Conservation (phyloP, 2,888 invertebrate genomes). For the Napeogenes inachia region DNA sequence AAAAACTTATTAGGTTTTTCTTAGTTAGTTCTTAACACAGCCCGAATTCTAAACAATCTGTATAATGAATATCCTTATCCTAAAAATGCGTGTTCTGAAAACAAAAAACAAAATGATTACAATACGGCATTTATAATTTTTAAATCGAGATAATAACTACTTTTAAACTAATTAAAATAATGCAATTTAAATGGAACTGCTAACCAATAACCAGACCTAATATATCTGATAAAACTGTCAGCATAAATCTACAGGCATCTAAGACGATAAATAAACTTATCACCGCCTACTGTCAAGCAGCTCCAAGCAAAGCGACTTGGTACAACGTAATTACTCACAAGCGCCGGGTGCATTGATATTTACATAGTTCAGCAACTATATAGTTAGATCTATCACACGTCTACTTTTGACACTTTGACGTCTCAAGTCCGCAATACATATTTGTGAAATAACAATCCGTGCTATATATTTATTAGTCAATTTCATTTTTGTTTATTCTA, state of each 20-base stretch:
- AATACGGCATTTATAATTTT: no score
- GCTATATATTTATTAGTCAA: no score
- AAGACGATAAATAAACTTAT: constrained; percentile 18
- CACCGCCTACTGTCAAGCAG: constrained; percentile 16
- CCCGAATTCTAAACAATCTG: no score
- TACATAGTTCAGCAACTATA: constrained; percentile 12
- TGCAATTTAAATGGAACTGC: neutral
- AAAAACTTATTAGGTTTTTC: no score
- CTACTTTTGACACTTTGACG: constrained; percentile 21
- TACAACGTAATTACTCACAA: constrained; percentile 19
- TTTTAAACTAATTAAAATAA: no score
- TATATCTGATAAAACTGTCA: neutral
- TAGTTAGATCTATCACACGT: neutral
- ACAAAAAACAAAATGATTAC: no score
- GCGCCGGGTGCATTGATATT: constrained; percentile 12
- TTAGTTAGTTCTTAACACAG: no score
- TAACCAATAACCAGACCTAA: neutral
- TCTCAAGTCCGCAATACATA: constrained; percentile 6
- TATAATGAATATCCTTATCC: no score
- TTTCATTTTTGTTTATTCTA: no score
- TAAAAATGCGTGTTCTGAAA: no score
- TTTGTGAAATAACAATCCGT: no score
- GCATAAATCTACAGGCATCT: neutral
- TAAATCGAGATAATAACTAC: no score
- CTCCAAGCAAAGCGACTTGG: constrained; percentile 9